Evolutionary conservation across 2,113 vertebrate species (phyloP), one percentile per base, ranked within the genome.

Genomic region (Pogonocichla stellata): DNA sequence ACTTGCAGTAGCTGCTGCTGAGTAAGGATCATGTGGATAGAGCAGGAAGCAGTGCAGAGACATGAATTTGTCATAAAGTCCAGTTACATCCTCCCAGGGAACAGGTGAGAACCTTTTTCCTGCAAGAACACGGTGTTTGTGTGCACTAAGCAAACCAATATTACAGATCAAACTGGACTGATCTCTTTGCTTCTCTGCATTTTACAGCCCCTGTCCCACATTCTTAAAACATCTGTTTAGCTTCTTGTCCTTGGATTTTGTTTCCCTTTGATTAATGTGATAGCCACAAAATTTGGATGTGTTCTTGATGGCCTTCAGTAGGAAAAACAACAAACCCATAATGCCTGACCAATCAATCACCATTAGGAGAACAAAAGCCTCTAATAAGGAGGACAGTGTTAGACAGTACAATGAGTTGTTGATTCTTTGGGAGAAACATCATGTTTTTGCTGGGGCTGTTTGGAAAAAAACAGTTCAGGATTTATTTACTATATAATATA

Each of bases 181-280:
- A 8, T 47, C 65, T 50, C 67, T 87, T 78, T 58, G 38, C 80
- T 82, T 43, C 73, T 54, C 33, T 56, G 51, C 85, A 66, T 87
- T 96, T 96, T 92, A 86, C 71, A 88, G 75, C 94, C 73, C 60
- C 53, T 47, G 67, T 81, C 92, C 95, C 80, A 57, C 95, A 93
- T 97, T 97, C 97, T 97, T 80, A 51, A 96, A 95, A 95, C 95
- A 97, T 96, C 95, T 96, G 95, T 86, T 97, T 92, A 95, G 95
- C 92, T 95, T 96, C 88, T 91, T 94, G 92, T 88, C 92, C 86
- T 78, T 93, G 96, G 96, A 92, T 85, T 98, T 98, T 98, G 98
- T 98, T 98, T 98, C 97, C 96, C 98, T 98, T 98, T 98, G 97
- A 98, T 98, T 98, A 98, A 97, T 91, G 92, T 88, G 98, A 98